A percentile compares a stretch with the other conserved stretches of the same genome.
Conservation (phyloP, 1,140 invertebrate genomes). For the Heliothis subflexa region DNA sequence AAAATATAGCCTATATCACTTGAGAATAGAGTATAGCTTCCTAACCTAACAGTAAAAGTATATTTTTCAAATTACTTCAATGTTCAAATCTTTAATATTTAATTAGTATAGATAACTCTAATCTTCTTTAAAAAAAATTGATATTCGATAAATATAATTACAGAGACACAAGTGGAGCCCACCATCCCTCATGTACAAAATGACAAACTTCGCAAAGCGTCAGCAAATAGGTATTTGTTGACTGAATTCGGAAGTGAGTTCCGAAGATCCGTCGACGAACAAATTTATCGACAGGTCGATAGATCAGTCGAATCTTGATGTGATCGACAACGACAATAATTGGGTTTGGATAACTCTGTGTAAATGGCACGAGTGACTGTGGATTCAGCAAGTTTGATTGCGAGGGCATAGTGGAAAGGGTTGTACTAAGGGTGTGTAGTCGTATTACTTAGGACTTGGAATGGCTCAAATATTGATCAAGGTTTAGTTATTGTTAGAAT, state of each 20-base stretch:
- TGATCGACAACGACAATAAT: conserved; percentile 26
- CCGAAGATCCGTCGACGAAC: conserved; percentile 44
- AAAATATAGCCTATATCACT: too few species aligned
- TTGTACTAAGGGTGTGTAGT: too few species aligned
- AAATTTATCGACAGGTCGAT: neutral
- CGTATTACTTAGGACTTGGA: too few species aligned
- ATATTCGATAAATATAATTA: neutral
- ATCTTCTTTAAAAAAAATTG: too few species aligned
- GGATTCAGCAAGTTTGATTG: neutral
- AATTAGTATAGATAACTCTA: too few species aligned
- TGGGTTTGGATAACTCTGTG: neutral
- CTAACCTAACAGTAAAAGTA: too few species aligned
- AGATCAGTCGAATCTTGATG: neutral
- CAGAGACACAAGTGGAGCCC: conserved; percentile 54
- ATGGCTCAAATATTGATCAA: too few species aligned
- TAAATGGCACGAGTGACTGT: neutral
- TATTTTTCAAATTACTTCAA: too few species aligned
- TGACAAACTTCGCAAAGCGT: conserved; percentile 74
- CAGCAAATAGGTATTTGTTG: conserved; percentile 73
- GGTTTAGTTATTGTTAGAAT: too few species aligned
- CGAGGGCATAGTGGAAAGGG: too few species aligned
- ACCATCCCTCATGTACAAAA: conserved; percentile 64
- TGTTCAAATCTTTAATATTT: too few species aligned
- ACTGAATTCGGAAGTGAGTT: conserved; percentile 51
- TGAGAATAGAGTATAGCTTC: neutral